Conservation (phyloP, 2,888 invertebrate species). For the Fissipunctia ypsillon region DNA sequence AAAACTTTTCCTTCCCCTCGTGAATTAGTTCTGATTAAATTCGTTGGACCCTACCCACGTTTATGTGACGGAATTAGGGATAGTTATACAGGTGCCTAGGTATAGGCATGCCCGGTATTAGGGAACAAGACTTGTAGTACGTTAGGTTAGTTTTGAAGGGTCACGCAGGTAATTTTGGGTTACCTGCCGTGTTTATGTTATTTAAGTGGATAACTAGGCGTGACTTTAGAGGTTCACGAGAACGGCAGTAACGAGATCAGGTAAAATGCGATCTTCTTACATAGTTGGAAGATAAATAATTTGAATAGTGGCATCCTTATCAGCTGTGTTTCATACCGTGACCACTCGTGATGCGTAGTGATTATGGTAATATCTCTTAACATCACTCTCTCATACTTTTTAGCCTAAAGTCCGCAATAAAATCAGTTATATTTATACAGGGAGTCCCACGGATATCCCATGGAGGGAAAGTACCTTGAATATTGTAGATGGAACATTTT, state of each 20-base stretch:
- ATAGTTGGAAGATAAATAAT: background rate
- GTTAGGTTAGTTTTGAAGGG: conserved; percentile 59
- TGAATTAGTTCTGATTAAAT: conserved; percentile 72
- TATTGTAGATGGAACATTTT: no score
- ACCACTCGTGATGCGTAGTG: no score
- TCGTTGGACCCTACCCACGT: conserved; percentile 58
- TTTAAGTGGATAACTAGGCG: conserved; percentile 48
- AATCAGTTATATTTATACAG: no score
- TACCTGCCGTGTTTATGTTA: conserved; percentile 58
- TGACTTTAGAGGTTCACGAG: conserved; percentile 7
- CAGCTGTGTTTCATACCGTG: no score
- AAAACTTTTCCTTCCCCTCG: conserved; percentile 58
- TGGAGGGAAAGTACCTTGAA: no score
- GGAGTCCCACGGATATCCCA: no score
- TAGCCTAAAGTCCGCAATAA: no score
- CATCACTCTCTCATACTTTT: no score
- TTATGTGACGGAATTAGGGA: conserved; percentile 51
- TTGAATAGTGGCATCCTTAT: no score
- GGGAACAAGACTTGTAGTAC: conserved; percentile 54
- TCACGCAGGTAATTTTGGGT: conserved; percentile 36
- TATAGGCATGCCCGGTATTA: conserved; percentile 43
- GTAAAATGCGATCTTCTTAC: background rate
- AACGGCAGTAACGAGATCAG: background rate
- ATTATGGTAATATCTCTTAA: no score
- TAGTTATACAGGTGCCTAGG: conserved; percentile 28